phyloP scores from a whole-genome alignment of 2,113 vertebrate genomes.

The Rhabdomys dilectus region DNA sequence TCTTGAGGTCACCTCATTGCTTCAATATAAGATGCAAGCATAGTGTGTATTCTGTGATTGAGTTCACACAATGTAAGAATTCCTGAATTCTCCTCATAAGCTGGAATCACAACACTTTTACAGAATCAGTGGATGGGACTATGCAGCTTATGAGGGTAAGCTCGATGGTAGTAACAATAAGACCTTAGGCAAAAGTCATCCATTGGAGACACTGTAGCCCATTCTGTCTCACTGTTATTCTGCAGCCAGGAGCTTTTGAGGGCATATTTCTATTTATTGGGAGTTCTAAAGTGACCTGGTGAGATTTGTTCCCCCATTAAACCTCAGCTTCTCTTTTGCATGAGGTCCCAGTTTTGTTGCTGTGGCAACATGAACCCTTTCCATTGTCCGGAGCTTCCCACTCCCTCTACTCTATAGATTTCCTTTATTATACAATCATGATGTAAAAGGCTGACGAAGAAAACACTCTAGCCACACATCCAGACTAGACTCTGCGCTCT shows the following conservation, averaged over 20 bases:
- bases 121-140: background rate
- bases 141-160: background rate
- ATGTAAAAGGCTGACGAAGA: conserved; percentile 77
- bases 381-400: background rate
- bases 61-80: background rate
- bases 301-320: background rate
- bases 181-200: background rate
- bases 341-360: conserved; percentile 18
- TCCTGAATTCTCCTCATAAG: background rate
- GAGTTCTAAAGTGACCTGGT: background rate
- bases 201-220: background rate
- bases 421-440: conserved; percentile 68
- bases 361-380: conserved; percentile 46
- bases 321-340: background rate
- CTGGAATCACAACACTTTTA: background rate
- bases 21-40: background rate
- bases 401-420: conserved; percentile 34
- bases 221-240: background rate
- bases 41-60: rapidly evolving
- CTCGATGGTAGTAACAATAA: background rate
- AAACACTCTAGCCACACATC: conserved; percentile 79
- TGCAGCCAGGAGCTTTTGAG: background rate
- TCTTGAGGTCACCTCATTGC: rapidly evolving
- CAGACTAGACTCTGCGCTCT: conserved; percentile 78
- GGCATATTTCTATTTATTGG: background rate